These are phyloP conservation scores for Drepana arcuata DNA, from an alignment of 1,140 invertebrate species.

Conservation along the genomic window DNA sequence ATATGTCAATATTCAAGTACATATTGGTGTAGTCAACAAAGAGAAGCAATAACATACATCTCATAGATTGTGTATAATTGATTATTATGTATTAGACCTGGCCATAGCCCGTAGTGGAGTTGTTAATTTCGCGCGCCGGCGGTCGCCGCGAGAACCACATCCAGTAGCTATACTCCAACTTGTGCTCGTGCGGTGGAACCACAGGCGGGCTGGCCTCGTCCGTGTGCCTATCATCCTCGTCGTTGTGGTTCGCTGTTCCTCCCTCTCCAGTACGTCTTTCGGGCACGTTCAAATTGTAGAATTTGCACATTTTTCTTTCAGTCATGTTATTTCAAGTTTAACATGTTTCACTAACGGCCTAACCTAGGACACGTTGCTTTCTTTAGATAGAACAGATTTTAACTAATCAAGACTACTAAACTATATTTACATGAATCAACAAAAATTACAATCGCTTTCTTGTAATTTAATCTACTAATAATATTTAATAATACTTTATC, in stretches of 20 bases:
- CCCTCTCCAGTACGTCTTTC: conserved; percentile 56
- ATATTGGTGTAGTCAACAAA: too few species aligned
- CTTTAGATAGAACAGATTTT: conserved; percentile 30
- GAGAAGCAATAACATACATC: too few species aligned
- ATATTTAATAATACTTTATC: conserved; percentile 34
- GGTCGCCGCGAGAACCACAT: conserved; percentile 89
- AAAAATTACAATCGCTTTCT: conserved; percentile 19
- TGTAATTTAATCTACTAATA: conserved; percentile 26
- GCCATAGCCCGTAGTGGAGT: conserved; percentile 56
- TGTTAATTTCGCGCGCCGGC: conserved; percentile 48
- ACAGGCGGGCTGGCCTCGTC: conserved; percentile 70
- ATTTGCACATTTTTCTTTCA: conserved; percentile 70
- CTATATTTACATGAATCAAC: conserved; percentile 22
- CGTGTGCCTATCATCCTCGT: conserved; percentile 48
- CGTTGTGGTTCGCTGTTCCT: conserved; percentile 33
- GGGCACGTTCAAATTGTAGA: conserved; percentile 68
- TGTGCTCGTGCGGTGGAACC: conserved; percentile 85
- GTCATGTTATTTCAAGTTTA: conserved; percentile 64
- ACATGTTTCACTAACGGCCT: conserved; percentile 67
- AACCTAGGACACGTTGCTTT: conserved; percentile 66
- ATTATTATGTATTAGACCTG: too few species aligned
- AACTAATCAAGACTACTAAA: conserved; percentile 16
- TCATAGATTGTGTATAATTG: too few species aligned
- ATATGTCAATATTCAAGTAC: too few species aligned
- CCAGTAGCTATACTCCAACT: conserved; percentile 90